Evolutionary conservation across 2,888 invertebrate species (phyloP), one percentile per base, ranked within the genome.

Genomic region (Trachelus tabidus): DNA sequence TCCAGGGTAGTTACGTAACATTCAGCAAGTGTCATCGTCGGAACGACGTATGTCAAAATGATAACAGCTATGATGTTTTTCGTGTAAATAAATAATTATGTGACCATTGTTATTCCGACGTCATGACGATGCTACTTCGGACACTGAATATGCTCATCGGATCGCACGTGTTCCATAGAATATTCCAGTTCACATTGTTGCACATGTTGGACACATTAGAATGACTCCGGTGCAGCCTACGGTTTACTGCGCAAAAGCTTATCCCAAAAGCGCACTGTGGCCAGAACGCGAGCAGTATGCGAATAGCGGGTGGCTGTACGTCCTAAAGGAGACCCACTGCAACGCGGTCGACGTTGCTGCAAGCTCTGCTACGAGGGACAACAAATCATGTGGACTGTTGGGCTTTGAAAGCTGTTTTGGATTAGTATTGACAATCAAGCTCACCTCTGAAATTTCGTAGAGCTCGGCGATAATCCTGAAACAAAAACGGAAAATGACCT

Each of bases 401-500:
- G 23, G 23, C 9, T 56, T 56, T 9, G 1, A 56, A 56, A 56
- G 56, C 56, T 56, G 56, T 56, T 23, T 56, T 23, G 2, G 15
- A 56, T 56, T 6, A 56, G 56, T 56, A 56, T 81, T 81, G 80
- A 69, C 80, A 80, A 79, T 79, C 82, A 84, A 84, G 87, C 88
- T 88, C 80, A 89, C 89, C 88, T 84, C 77, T 82, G 86, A 69
- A 82, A 84, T 76, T 84, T 86, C 75, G 79, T 77, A 78, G 82
- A 84, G 82, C 82, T 89, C 89, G 75, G 85, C 83, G 81, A 89
- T 87, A 76, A 89, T 87, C 78, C 89, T 89, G 88, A 15, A 89
- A 89, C 85, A 86, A 31, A 76, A 71, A 71, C 4, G 4, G 23
- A 0, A 71, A 71, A 76, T 73, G 15, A 30, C 3, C 23, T 34